These are phyloP conservation scores for Panulirus ornatus DNA, from an alignment of 1,140 invertebrate species.

Conservation along the genomic window DNA sequence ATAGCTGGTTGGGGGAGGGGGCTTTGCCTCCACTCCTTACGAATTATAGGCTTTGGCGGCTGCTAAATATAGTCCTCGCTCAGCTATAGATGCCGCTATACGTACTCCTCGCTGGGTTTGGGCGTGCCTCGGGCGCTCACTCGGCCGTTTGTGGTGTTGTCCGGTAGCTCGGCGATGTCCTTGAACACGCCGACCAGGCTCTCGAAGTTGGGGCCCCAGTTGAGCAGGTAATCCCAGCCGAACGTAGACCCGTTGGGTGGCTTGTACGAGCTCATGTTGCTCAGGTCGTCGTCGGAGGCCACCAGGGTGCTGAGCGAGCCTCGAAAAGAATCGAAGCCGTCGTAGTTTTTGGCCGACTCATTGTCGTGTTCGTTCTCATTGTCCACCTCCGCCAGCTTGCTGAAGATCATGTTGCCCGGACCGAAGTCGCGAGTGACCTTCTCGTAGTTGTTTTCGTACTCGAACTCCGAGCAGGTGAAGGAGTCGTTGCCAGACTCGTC, in stretches of 20 bases:
- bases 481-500: conserved; percentile 98
- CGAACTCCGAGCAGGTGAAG: conserved; percentile 98
- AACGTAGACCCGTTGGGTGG: conserved; percentile 87
- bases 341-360: conserved; percentile 81
- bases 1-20: neutral
- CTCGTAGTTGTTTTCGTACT: conserved; percentile 94
- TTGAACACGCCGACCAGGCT: conserved; percentile 96
- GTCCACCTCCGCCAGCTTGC: conserved; percentile 83
- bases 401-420: conserved; percentile 82
- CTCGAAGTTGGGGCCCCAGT: conserved; percentile 97
- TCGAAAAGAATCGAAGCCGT: conserved; percentile 94
- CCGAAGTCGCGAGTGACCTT: conserved; percentile 80
- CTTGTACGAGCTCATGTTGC: conserved; percentile 83
- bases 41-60: conserved; percentile 67
- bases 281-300: conserved; percentile 92
- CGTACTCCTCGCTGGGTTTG: conserved; percentile 77
- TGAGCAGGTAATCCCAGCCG: conserved; percentile 95
- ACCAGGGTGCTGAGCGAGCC: conserved; percentile 95
- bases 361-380: conserved; percentile 80
- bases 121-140: conserved; percentile 75
- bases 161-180: conserved; percentile 95
- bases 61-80: conserved; percentile 53
- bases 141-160: conserved; percentile 79
- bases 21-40: conserved; percentile 33
- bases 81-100: conserved; percentile 74